phyloP scores from a whole-genome alignment of 2,888 invertebrate species.

The Ophioninae sp. region DNA sequence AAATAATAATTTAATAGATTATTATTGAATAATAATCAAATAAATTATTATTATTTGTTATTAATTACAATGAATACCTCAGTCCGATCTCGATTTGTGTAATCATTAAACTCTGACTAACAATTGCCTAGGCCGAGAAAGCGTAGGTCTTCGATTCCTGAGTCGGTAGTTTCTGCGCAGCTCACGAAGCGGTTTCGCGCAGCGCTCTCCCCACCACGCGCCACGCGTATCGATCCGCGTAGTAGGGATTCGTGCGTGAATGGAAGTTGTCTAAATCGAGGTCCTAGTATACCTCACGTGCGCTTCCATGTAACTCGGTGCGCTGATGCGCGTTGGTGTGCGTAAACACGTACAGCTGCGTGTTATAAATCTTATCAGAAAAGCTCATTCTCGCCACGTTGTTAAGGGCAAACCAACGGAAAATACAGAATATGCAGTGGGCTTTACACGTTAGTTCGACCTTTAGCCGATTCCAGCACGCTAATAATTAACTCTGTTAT shows the following conservation, averaged over 20 bases:
- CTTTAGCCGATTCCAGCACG: too few species aligned
- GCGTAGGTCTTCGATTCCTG: background rate
- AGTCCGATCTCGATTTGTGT: background rate
- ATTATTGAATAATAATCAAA: too few species aligned
- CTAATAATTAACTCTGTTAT: too few species aligned
- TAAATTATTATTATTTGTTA: too few species aligned
- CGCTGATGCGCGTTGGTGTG: background rate
- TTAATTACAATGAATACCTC: background rate
- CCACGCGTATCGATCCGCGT: background rate
- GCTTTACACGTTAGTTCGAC: too few species aligned
- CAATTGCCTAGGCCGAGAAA: background rate
- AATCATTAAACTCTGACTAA: background rate
- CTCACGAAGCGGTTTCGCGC: background rate
- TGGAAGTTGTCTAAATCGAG: background rate
- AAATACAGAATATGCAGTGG: background rate
- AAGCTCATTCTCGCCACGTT: background rate
- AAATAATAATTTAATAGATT: too few species aligned
- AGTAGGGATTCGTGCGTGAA: background rate
- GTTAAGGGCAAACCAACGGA: background rate
- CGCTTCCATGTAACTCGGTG: background rate
- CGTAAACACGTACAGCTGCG: background rate
- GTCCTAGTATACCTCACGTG: background rate
- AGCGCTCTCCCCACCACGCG: background rate
- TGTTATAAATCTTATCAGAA: background rate
- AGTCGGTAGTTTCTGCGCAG: background rate